Evolutionary conservation across 1,140 invertebrate species (phyloP).

Genomic region (Drosophila suzukii): DNA sequence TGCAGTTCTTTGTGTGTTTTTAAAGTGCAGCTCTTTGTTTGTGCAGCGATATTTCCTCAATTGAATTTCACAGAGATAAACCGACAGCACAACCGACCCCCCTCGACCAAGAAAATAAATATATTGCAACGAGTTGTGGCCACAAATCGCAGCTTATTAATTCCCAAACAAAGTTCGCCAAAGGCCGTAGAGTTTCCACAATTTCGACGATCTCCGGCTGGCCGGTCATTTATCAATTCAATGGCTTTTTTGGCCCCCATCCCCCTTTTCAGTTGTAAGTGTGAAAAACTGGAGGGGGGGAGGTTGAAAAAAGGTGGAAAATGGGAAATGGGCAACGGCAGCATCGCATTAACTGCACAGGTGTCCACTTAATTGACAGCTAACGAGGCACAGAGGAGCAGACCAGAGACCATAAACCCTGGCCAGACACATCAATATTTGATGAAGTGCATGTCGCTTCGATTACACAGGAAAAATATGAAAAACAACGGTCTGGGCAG

Average conservation of each 20-base stretch:
- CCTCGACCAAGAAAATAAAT: constrained; percentile 26
- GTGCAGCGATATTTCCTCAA: constrained; percentile 67
- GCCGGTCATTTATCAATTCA: constrained; percentile 75
- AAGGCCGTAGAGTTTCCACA: constrained; percentile 54
- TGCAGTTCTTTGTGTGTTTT: constrained; percentile 6
- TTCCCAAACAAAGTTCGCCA: constrained; percentile 69
- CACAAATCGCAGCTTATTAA: constrained; percentile 78
- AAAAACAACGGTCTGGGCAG: no score
- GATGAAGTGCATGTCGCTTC: constrained; percentile 57
- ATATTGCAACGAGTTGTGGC: constrained; percentile 40
- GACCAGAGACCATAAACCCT: constrained; percentile 26
- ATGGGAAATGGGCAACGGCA: constrained; percentile 29
- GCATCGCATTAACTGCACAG: constrained; percentile 75
- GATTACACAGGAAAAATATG: constrained; percentile 21
- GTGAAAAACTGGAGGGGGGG: constrained; percentile 29
- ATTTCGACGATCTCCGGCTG: constrained; percentile 63
- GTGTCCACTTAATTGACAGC: constrained; percentile 80
- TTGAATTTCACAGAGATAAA: constrained; percentile 59
- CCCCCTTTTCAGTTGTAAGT: constrained; percentile 19
- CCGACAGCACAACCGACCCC: constrained; percentile 29
- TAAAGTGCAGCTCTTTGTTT: constrained; percentile 43
- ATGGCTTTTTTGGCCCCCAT: constrained; percentile 26
- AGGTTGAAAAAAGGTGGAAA: constrained; percentile 27
- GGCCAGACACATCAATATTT: constrained; percentile 64
- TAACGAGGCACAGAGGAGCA: constrained; percentile 61